These are phyloP conservation scores for Torymus tubicola DNA, from an alignment of 2,888 invertebrate species.

Conservation along the genomic window DNA sequence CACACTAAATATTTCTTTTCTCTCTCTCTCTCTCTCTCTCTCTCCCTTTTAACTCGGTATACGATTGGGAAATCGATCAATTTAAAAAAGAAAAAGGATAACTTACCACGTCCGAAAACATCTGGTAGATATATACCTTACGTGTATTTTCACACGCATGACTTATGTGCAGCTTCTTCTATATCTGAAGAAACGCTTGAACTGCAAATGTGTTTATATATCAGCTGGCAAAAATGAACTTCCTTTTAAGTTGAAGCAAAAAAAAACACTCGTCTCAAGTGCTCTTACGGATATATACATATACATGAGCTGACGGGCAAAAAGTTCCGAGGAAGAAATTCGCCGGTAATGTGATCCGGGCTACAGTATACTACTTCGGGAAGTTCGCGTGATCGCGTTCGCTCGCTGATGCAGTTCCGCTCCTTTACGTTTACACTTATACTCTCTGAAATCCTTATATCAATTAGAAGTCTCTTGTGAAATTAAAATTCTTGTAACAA, in stretches of 20 bases:
- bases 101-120: too few species aligned
- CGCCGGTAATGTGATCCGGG: conserved; percentile 17
- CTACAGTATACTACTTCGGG: not conserved
- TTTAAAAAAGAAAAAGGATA: too few species aligned
- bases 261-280: conserved; percentile 3
- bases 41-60: too few species aligned
- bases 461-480: not conserved
- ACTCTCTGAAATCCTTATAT: too few species aligned
- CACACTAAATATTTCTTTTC: not conserved
- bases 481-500: not conserved
- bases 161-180: not conserved
- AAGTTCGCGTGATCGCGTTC: conserved; percentile 24
- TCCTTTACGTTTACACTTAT: too few species aligned
- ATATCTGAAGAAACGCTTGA: not conserved
- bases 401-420: too few species aligned
- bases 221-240: conserved; percentile 14
- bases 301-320: not conserved
- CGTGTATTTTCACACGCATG: too few species aligned
- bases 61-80: too few species aligned
- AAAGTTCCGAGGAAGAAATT: conserved; percentile 34
- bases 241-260: conserved; percentile 6
- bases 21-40: too few species aligned
- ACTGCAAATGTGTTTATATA: not conserved
- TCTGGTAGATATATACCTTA: too few species aligned
- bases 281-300: not conserved